Evolutionary conservation across 2,797 vertebrate genomes (phyloP), one percentile per base, ranked within the genome.

Genomic region (Chanos chanos): DNA sequence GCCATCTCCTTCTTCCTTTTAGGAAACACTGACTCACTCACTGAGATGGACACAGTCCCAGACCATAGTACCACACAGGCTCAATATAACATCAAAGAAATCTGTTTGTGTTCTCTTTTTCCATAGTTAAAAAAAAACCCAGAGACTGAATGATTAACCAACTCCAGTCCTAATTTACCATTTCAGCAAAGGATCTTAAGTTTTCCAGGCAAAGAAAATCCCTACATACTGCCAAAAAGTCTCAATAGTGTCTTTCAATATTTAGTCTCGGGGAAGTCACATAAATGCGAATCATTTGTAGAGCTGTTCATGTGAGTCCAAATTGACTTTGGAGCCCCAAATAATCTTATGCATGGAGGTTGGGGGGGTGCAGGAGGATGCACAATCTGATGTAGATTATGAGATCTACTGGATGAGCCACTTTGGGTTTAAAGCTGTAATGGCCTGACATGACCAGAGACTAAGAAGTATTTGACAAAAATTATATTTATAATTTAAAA

Each of bases 11-110:
- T 12, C 44, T 55, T 76, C 63, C 68, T 48, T 65, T 21, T 49
- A 61, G 83, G 73, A 82, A 77, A 53, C 61, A 66, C 52, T 85
- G 85, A 88, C 78, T 87, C 85, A 88, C 73, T 24, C 53, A 70
- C 50, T 27, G 58, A 64, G 71, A 40, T 56, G 54, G 39, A 52
- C 60, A 62, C 28, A 4, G 58, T 71, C 68, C 73, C 76, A 61
- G 40, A 57, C 30, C 36, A 45, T 52, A 66, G 72, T 79, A 74
- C 74, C 57, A 72, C 59, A 66, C 52, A 62, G 12, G 56, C 1
- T 66, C 24, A 53, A 65, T 71, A 68, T 55, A 69, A 70, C 60
- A 61, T 81, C 73, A 77, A 79, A 80, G 55, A 9, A 31, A 10
- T 48, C 13, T 18, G 50, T 66, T 3, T 34, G 21, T 22, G 5